Evolutionary conservation across 1,140 invertebrate species (phyloP), one percentile per base, ranked within the genome.

Genomic region (Drosophila athabasca): DNA sequence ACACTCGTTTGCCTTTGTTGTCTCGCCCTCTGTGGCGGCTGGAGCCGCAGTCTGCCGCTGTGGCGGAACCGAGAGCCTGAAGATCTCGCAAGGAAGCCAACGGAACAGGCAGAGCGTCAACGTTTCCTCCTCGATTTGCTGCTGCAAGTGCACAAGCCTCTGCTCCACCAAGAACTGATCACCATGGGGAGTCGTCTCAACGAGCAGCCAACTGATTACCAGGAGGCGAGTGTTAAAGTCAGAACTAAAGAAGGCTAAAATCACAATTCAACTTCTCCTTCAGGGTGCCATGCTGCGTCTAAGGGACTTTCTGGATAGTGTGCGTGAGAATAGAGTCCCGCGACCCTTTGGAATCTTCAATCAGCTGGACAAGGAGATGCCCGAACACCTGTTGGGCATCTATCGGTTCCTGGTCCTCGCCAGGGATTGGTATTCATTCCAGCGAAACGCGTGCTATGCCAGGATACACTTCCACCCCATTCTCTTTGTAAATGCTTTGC

Each of bases 401-500:
- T 95, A 95, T 93, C 93, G 95, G 24, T 77, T 95, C 45, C 92
- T 96, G 53, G 94, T 93, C 80, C 93, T 93, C 65, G 93, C 94
- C 26, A 94, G 93, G 48, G 93, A 94, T 69, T 95, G 93, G 69
- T 92, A 93, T 0, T 93, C 90, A 6, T 95, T 95, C 83, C 94
- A 93, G 85, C 93, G 93, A 29, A 94, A 93, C 1, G 94, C 94
- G 4, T 80, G 93, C 2, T 95, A 92, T 90, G 93, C 93, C n/a
- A 92, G 93, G 29, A 90, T 81, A n/a, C 70, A 93, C 53, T 80
- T 95, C 2, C 95, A 95, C 83, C 92, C 94, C 60, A 93, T 92
- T 3, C 91, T 94, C 31, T 95, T 94, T 83, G 64, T 93, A 0
- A 93, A 93, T 43, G 92, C 94, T 0, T 90, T 94, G 46, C 93